Percentiles rank a stretch among this genome's conserved stretches.
phyloP scores from a whole-genome alignment of 2,113 vertebrate species.

The Strigops habroptila region DNA sequence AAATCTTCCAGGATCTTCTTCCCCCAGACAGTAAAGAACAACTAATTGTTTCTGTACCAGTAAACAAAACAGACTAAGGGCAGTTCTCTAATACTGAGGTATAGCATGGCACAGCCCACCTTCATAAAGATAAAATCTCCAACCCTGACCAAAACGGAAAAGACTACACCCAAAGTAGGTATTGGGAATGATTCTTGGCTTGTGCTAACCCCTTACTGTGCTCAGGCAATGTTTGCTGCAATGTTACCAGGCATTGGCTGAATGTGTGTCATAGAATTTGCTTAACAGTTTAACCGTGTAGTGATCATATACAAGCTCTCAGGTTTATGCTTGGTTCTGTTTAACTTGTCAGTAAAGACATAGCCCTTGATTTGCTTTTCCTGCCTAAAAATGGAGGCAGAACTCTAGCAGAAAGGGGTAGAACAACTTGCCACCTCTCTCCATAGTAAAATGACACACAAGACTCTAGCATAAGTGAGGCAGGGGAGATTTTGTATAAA shows the following conservation, averaged over 20 bases:
- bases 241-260: fast-evolving
- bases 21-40: not conserved
- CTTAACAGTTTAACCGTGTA: not conserved
- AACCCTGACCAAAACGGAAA: not conserved
- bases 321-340: not conserved
- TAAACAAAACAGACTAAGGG: not conserved
- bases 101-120: not conserved
- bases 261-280: not conserved
- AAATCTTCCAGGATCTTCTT: not conserved
- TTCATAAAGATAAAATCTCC: not conserved
- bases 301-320: not conserved
- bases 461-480: not conserved
- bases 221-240: not conserved
- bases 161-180: not conserved
- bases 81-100: not conserved
- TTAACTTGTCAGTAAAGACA: not conserved
- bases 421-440: not conserved
- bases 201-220: not conserved
- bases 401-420: not conserved
- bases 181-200: not conserved
- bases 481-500: not conserved
- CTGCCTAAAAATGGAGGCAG: not conserved
- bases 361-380: not conserved
- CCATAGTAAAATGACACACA: not conserved
- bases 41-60: not conserved